Percentiles rank a stretch among this genome's conserved stretches.
These are phyloP conservation scores for Sarcophaga caerulescens DNA, from an alignment of 2,888 invertebrate species.

Conservation along the genomic window DNA sequence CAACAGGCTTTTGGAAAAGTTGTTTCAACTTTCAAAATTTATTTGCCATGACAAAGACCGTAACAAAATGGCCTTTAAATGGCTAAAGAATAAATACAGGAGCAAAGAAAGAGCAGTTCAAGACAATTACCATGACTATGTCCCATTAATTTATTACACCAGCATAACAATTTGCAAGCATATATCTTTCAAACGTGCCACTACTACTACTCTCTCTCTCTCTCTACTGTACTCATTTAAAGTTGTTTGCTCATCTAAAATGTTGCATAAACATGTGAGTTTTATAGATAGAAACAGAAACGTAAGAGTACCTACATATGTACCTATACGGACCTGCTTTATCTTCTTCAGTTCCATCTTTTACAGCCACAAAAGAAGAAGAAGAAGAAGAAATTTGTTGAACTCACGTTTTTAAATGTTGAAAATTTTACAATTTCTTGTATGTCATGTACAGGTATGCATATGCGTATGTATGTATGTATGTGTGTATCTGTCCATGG, in stretches of 20 bases:
- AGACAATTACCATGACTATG: conserved; percentile 43
- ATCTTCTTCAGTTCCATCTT: too few species aligned
- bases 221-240: background rate
- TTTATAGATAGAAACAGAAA: too few species aligned
- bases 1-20: conserved; percentile 24
- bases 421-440: conserved; percentile 32
- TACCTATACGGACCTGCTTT: too few species aligned
- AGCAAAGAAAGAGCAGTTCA: conserved; percentile 11
- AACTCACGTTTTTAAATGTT: conserved; percentile 8
- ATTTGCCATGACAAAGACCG: conserved; percentile 42
- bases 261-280: too few species aligned
- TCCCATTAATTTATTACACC: conserved; percentile 60
- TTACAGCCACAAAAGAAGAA: too few species aligned
- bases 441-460: background rate
- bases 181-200: background rate
- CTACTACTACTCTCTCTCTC: background rate
- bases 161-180: conserved; percentile 28
- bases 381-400: background rate
- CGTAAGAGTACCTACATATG: too few species aligned
- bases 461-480: background rate
- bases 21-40: conserved; percentile 50
- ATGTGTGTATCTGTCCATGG: background rate
- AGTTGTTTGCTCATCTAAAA: background rate
- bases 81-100: too few species aligned
- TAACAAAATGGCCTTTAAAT: background rate